phyloP scores from a whole-genome alignment of 2,113 vertebrate species.

The Brachyistius frenatus region DNA sequence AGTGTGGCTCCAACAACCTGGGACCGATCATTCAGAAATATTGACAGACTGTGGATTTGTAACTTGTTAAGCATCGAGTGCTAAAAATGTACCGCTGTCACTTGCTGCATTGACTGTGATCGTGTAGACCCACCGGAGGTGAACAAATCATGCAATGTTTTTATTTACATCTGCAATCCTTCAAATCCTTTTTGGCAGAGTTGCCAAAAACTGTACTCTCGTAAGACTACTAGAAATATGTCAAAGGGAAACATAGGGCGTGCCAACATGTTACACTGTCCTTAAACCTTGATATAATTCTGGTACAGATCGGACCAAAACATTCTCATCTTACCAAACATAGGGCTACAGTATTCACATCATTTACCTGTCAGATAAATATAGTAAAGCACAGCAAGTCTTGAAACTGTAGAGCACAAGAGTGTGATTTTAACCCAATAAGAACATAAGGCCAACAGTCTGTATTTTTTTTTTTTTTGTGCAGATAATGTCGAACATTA shows the following conservation, averaged over 20 bases:
- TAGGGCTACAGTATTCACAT: no score
- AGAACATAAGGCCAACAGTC: background rate
- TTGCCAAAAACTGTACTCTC: background rate
- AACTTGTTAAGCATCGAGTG: background rate
- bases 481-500: background rate
- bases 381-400: background rate
- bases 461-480: no score
- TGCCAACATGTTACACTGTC: no score
- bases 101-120: background rate
- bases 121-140: background rate
- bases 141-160: background rate
- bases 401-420: background rate
- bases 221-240: no score
- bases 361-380: background rate
- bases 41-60: background rate
- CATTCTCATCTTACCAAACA: no score
- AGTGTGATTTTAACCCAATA: background rate
- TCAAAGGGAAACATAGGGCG: no score
- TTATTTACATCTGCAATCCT: background rate
- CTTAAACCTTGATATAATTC: no score
- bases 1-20: background rate
- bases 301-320: no score
- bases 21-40: constrained; percentile 10
- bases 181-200: background rate
- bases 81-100: background rate